Evolutionary conservation across 2,797 vertebrate species (phyloP).

Genomic region (Macropus fuliginosus): DNA sequence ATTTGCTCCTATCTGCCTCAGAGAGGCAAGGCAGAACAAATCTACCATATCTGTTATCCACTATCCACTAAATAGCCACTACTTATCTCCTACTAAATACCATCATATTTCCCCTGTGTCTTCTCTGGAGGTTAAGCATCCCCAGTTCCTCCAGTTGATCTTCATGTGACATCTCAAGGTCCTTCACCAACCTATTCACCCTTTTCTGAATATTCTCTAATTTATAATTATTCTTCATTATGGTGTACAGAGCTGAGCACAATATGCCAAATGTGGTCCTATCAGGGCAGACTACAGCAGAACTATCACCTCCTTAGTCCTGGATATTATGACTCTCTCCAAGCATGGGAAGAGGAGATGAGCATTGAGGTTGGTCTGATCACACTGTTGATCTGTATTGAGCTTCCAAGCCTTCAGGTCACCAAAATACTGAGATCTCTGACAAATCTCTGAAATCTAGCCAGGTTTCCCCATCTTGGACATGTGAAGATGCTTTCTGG

Average conservation of each 20-base stretch:
- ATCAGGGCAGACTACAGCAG: not conserved
- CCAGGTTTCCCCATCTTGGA: not conserved
- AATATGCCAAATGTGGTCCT: not conserved
- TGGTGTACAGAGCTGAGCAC: not conserved
- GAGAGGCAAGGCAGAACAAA: not conserved
- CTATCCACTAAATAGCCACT: not conserved
- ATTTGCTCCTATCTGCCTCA: not conserved
- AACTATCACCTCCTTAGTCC: not conserved
- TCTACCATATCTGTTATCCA: not conserved
- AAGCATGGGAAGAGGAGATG: not conserved
- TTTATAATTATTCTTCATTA: not conserved
- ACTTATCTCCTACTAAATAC: not conserved
- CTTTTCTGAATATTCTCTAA: not conserved
- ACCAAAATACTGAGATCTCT: not conserved
- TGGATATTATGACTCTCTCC: not conserved
- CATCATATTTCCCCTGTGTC: not conserved
- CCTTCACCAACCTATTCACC: not conserved
- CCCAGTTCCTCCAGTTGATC: not conserved
- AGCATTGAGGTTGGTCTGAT: not conserved
- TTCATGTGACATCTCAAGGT: not conserved
- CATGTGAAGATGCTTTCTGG: not conserved
- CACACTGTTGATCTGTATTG: not conserved
- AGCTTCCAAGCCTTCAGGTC: not conserved
- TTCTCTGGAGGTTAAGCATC: not conserved
- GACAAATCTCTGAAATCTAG: not conserved